These are phyloP conservation scores for Coranthus polyacanthus DNA, from an alignment of 2,797 vertebrate genomes.

Conservation along the genomic window DNA sequence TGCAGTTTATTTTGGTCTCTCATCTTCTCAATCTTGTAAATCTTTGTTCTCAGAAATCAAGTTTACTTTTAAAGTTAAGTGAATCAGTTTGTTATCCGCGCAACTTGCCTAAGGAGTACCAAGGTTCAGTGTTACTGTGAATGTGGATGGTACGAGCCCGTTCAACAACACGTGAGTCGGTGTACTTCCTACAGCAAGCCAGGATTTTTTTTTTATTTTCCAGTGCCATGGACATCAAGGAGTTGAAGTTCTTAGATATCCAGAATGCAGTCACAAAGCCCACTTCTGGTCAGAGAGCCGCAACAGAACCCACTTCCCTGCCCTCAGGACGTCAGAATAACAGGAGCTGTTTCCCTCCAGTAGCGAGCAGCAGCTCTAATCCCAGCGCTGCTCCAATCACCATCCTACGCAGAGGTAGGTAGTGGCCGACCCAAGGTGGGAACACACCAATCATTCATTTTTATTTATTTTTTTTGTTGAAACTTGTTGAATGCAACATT, in stretches of 20 bases:
- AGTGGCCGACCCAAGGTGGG: no score
- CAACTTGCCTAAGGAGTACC: no score
- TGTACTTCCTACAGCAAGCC: background rate
- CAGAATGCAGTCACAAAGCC: constrained; percentile 66
- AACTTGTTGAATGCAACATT: no score
- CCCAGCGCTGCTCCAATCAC: constrained; percentile 83
- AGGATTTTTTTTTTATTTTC: constrained; percentile 9
- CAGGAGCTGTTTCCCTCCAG: constrained; percentile 62
- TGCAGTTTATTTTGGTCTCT: no score
- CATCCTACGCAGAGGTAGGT: constrained; percentile 83
- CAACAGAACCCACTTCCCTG: constrained; percentile 19
- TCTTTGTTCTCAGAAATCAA: no score
- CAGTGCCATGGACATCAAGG: constrained; percentile 94
- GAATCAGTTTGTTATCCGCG: no score
- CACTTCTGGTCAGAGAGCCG: constrained; percentile 22
- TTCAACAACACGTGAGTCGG: no score
- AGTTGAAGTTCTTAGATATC: constrained; percentile 93
- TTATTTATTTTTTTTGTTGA: constrained; percentile 17
- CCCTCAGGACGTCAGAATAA: constrained; percentile 48
- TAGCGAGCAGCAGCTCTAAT: constrained; percentile 69
- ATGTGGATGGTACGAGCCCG: no score
- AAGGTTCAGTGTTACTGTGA: no score
- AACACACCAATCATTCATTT: no score
- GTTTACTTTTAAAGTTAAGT: no score
- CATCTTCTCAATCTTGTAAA: no score